These are phyloP conservation scores for Tragelaphus imberbis DNA, from an alignment of 2,113 vertebrate species.

Conservation along the genomic window DNA sequence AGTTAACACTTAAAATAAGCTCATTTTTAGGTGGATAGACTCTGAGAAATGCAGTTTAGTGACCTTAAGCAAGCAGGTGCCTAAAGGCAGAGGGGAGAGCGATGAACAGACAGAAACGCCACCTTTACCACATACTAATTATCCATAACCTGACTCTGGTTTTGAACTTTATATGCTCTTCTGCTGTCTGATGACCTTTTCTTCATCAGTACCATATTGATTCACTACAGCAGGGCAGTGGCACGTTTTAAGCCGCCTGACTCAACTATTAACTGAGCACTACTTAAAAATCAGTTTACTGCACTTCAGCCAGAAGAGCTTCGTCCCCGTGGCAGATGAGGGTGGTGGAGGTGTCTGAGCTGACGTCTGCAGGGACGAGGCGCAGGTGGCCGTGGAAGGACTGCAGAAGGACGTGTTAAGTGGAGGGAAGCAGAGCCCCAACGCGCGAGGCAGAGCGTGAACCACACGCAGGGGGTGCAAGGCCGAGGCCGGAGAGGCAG, in stretches of 20 bases:
- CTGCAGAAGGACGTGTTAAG: background rate
- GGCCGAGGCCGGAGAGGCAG: background rate
- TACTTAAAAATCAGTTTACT: background rate
- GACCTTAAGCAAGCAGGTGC: background rate
- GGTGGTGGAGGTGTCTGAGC: background rate
- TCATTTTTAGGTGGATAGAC: background rate
- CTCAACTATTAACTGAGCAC: background rate
- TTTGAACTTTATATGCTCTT: background rate
- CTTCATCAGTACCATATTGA: background rate
- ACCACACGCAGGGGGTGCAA: rapidly evolving
- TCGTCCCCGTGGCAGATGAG: background rate
- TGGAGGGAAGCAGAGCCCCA: background rate
- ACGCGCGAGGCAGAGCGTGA: rapidly evolving
- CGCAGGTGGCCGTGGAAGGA: background rate
- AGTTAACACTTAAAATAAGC: background rate
- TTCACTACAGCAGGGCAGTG: background rate
- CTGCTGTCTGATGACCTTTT: background rate
- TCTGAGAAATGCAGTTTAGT: background rate
- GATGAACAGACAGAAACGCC: background rate
- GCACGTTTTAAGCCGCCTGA: background rate
- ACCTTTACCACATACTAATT: background rate
- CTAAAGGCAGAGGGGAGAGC: background rate
- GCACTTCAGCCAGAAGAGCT: background rate
- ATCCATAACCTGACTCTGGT: background rate
- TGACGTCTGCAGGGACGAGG: background rate